These are phyloP conservation scores for Mythimna impura DNA, from an alignment of 2,888 invertebrate genomes.

Conservation along the genomic window DNA sequence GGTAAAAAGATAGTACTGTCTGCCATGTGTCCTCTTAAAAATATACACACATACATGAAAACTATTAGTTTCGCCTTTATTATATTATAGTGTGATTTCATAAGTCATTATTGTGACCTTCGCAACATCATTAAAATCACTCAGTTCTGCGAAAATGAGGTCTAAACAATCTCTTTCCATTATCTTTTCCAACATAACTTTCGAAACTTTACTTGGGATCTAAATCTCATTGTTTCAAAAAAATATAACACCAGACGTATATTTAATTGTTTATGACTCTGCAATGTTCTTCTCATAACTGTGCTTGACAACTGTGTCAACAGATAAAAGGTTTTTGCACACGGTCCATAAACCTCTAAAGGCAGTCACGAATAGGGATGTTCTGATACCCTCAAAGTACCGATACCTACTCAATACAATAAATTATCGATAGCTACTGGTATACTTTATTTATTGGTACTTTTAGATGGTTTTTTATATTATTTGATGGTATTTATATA, in stretches of 20 bases:
- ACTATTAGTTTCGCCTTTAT: too few relatives aligned
- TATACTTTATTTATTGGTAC: too few relatives aligned
- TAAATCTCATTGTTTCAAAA: constrained; percentile 23
- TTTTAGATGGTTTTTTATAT: too few relatives aligned
- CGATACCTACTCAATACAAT: too few relatives aligned
- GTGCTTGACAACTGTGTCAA: background rate
- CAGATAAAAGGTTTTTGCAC: background rate
- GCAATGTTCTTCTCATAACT: constrained; percentile 22
- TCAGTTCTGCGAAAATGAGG: constrained; percentile 11
- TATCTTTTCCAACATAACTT: constrained; percentile 24
- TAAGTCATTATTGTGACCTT: constrained; percentile 7
- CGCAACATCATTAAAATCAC: constrained; percentile 7
- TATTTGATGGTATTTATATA: too few relatives aligned
- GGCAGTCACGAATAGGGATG: too few relatives aligned
- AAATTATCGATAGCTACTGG: too few relatives aligned
- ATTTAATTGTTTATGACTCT: constrained; percentile 19
- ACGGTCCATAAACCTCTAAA: background rate
- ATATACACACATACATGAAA: too few relatives aligned
- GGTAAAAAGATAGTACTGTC: too few relatives aligned
- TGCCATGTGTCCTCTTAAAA: too few relatives aligned
- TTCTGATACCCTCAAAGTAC: too few relatives aligned
- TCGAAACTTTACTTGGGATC: constrained; percentile 34
- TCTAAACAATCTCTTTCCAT: constrained; percentile 21
- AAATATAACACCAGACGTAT: background rate
- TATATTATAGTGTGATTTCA: constrained; percentile 1